Evolutionary conservation across 2,113 vertebrate species (phyloP).

Genomic region (Chaetorhynchus papuensis): DNA sequence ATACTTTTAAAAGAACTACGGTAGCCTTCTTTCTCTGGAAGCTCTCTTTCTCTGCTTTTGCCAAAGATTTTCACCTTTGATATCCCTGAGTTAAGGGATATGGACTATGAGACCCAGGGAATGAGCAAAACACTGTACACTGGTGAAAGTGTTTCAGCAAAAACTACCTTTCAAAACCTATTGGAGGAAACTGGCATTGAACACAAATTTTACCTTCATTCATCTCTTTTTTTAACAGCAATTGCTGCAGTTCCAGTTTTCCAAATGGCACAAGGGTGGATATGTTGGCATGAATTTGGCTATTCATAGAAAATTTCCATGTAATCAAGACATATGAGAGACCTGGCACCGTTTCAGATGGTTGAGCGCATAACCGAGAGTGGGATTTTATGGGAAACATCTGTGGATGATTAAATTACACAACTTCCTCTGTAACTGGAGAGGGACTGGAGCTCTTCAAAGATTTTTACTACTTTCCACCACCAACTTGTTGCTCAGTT

Average conservation of each 20-base stretch:
- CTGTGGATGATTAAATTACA: not conserved
- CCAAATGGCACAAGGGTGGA: not conserved
- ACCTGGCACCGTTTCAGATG: not conserved
- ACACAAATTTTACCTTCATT: not conserved
- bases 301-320: not conserved
- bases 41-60: not conserved
- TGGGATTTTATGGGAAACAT: not conserved
- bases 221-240: not conserved
- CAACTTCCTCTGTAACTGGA: not conserved
- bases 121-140: not conserved
- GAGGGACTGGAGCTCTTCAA: not conserved
- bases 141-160: not conserved
- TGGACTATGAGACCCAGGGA: not conserved
- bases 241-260: not conserved
- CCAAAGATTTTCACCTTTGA: not conserved
- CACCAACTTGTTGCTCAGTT: not conserved
- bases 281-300: not conserved
- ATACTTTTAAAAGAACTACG: not conserved
- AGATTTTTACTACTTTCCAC: not conserved
- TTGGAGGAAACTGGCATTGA: not conserved
- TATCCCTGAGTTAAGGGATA: not conserved
- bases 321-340: not conserved
- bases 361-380: not conserved
- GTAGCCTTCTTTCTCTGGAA: not conserved
- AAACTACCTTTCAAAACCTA: not conserved